These are phyloP conservation scores for Chionis minor DNA, from an alignment of 2,113 vertebrate genomes.

Conservation along the genomic window DNA sequence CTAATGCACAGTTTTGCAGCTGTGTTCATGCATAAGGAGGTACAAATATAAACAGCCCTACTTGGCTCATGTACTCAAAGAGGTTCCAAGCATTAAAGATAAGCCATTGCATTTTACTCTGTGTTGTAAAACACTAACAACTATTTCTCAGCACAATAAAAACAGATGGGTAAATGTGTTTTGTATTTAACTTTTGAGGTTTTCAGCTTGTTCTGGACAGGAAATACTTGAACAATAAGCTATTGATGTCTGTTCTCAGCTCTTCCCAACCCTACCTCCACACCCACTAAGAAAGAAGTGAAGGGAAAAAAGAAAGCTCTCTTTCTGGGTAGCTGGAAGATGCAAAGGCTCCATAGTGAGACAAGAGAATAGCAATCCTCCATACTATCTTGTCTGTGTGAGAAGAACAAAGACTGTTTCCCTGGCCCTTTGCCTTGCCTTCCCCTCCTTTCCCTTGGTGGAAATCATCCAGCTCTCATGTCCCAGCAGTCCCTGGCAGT, in stretches of 20 bases:
- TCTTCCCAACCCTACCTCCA: background rate
- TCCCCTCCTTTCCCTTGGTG: slow-evolving; percentile 1
- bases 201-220: background rate
- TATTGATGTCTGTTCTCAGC: background rate
- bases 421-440: slow-evolving; percentile 15
- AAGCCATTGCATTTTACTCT: background rate
- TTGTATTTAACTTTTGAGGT: background rate
- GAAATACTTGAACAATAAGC: background rate
- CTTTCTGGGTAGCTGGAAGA: background rate
- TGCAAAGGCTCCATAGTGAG: background rate
- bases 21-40: background rate
- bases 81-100: background rate
- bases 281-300: background rate
- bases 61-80: background rate
- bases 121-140: background rate
- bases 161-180: background rate
- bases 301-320: background rate
- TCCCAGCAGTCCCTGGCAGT: background rate
- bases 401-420: slow-evolving; percentile 36
- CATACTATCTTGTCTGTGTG: background rate
- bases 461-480: background rate
- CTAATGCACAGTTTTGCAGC: background rate
- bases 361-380: slow-evolving; percentile 4
- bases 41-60: background rate
- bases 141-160: background rate